A percentile compares a stretch with the other conserved stretches of the same genome.
Conservation (phyloP, 2,113 vertebrate genomes). For the Amblyornis subalaris region DNA sequence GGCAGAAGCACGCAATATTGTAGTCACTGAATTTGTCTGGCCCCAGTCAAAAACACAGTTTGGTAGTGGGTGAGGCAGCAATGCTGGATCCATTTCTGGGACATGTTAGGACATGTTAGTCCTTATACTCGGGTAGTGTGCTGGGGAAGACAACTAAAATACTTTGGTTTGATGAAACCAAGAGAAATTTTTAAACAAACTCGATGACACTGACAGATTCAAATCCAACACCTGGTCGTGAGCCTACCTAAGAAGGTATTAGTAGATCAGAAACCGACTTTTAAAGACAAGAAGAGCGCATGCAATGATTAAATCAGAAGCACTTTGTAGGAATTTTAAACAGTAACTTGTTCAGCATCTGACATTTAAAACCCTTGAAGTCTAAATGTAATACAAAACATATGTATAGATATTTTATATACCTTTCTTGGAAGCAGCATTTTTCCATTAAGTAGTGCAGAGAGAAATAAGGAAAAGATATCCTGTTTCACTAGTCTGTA, state of each 20-base stretch:
- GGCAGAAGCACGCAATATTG: background rate
- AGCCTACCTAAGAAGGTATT: background rate
- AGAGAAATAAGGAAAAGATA: background rate
- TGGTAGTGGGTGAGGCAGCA: background rate
- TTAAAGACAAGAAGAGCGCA: background rate
- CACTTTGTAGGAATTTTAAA: background rate
- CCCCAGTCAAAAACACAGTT: background rate
- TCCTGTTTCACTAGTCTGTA: background rate
- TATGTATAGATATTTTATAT: background rate
- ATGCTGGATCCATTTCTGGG: background rate
- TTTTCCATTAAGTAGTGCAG: background rate
- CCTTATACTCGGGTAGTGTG: background rate
- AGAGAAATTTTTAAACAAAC: background rate
- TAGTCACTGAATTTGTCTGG: background rate
- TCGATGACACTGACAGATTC: background rate
- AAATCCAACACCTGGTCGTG: background rate
- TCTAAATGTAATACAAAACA: background rate
- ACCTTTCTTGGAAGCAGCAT: background rate
- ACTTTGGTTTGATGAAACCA: background rate
- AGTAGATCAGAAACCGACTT: background rate
- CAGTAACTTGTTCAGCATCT: background rate
- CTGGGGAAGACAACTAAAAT: background rate
- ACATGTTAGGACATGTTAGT: fast-evolving
- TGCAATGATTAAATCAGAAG: background rate
- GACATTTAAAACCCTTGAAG: background rate